These are phyloP conservation scores for Morpho helenor DNA, from an alignment of 2,888 invertebrate genomes.

Conservation along the genomic window DNA sequence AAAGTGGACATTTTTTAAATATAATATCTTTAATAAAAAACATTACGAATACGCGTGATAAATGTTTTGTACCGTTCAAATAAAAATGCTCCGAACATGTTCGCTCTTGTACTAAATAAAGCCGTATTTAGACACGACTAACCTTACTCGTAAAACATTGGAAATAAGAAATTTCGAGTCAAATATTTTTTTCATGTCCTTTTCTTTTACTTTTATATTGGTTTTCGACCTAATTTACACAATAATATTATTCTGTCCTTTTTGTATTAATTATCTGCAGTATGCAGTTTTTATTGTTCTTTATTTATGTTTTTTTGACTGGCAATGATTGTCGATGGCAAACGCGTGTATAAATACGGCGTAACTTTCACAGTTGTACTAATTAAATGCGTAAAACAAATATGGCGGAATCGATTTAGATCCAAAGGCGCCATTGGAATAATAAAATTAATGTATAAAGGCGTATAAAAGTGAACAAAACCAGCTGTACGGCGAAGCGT, in stretches of 20 bases:
- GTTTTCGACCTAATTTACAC: no score
- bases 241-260: no score
- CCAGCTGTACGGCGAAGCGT: slow-evolving; percentile 37
- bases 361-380: slow-evolving; percentile 2
- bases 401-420: slow-evolving; percentile 15
- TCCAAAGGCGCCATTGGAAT: slow-evolving; percentile 3
- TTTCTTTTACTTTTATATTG: no score
- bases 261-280: no score
- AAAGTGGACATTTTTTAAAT: slow-evolving; percentile 46
- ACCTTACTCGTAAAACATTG: not conserved
- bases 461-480: slow-evolving; percentile 10
- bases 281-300: no score
- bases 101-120: slow-evolving; percentile 14
- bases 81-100: slow-evolving; percentile 13
- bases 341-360: not conserved
- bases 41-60: slow-evolving; percentile 37
- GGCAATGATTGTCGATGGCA: not conserved
- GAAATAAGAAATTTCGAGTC: no score
- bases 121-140: not conserved
- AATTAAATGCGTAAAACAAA: slow-evolving; percentile 10
- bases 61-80: slow-evolving; percentile 36
- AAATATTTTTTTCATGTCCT: no score
- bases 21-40: slow-evolving; percentile 23
- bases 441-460: not conserved
- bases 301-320: no score